Evolutionary conservation across 2,888 invertebrate species (phyloP), one percentile per base, ranked within the genome.

Genomic region (Apamea sordens): DNA sequence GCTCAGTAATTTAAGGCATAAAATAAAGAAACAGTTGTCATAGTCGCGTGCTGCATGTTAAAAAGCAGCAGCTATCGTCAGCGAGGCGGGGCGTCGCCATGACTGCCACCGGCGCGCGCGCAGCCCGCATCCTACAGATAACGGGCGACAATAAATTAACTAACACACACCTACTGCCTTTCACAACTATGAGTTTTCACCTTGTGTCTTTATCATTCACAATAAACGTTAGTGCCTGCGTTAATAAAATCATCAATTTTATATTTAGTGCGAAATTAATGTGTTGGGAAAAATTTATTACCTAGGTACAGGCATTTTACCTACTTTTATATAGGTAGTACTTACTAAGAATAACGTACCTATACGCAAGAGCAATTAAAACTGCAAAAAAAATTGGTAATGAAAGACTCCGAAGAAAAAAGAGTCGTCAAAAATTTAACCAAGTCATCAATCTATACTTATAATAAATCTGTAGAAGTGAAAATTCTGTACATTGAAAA

Each of bases 101-200:
- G 92, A 92, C 91, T 91, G 91, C 90, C 82, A 88, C 79, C 88
- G 88, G 89, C 95, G 94, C 95, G 93, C 94, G 94, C 95, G 95
- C 96, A 92, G 18, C 96, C 96, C 96, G 96, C 96, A 96, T 96
- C 90, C 76, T 89, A 82, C 86, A 91, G 96, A 96, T 96, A 96
- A 96, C 96, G 95, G 93, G 91, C 94, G 92, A 88, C 92, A 92
- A 96, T 96, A 96, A 96, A 96, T 96, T 96, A 95, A 90, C 82
- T 84, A 89, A 82, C 91, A 86, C 92, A 91, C 93, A 93, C 93
- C 93, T 93, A 92, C 91, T 92, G 92, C 96, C 96, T 96, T 96
- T 95, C 96, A 96, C 96, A 95, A 95, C 85, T 93, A 89, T 89
- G 91, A 93, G 92, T 95, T 95, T 95, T 95, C 96, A 96, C 96